These are phyloP conservation scores for Colletes gigas DNA, from an alignment of 1,140 invertebrate species.

Conservation along the genomic window DNA sequence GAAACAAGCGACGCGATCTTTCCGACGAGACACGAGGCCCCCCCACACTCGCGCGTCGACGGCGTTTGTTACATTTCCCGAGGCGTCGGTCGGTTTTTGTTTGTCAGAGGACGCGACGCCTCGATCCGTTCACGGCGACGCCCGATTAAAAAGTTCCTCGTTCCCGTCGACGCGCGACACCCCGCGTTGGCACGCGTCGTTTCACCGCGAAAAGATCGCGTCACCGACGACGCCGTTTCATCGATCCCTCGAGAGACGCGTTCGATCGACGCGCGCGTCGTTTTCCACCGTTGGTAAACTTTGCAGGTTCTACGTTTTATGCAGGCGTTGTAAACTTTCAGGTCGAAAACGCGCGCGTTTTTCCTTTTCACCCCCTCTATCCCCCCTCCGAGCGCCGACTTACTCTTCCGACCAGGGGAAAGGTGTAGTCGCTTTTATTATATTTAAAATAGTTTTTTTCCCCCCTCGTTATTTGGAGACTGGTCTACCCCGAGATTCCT, in stretches of 20 bases:
- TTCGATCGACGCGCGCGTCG: constrained; percentile 13
- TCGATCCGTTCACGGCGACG: constrained; percentile 34
- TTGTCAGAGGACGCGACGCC: neutral
- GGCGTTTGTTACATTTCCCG: constrained; percentile 12
- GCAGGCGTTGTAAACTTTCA: constrained; percentile 65
- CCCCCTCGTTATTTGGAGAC: constrained; percentile 21
- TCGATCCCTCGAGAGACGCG: neutral
- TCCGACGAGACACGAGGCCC: constrained; percentile 41
- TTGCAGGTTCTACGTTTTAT: constrained; percentile 69
- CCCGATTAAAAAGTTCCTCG: constrained; percentile 42
- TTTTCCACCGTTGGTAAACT: constrained; percentile 57
- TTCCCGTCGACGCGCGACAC: neutral
- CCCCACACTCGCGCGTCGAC: constrained; percentile 5
- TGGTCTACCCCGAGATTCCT: constrained; percentile 41
- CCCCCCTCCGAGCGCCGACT: neutral
- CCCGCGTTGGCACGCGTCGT: neutral
- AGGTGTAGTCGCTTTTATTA: constrained; percentile 21
- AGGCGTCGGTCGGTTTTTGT: neutral
- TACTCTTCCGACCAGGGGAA: neutral
- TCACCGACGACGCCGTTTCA: neutral
- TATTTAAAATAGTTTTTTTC: constrained; percentile 21
- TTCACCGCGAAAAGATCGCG: constrained; percentile 17
- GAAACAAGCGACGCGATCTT: constrained; percentile 28
- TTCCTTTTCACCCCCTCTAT: too few species aligned
- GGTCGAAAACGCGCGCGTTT: constrained; percentile 35